Evolutionary conservation across 2,888 invertebrate genomes (phyloP), one percentile per base, ranked within the genome.

Genomic region (Xylocampa areola): DNA sequence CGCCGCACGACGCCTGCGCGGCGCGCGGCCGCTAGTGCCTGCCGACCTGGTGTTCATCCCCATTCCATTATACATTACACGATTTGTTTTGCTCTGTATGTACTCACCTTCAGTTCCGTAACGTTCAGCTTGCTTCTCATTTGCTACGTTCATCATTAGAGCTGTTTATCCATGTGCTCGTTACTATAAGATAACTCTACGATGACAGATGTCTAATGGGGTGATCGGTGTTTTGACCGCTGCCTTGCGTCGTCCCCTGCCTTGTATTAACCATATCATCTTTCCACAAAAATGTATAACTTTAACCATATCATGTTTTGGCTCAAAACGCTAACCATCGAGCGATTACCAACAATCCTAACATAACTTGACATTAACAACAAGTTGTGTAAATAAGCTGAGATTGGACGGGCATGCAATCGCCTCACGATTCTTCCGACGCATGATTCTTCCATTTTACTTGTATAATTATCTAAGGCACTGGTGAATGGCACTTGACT

Each of bases 321-420:
- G 47, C 41, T 84, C 82, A 79, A 76, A 76, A 71, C 82, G 81
- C 79, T 80, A 75, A 69, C 75, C 63, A 71, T 75, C 77, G 54
- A 61, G 40, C 53, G 66, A 71, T 68, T 73, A 77, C 75, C 55
- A 43, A 64, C 64, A 47, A 61, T 43, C 55, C 57, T 72, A 57
- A 81, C 66, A 68, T 71, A 64, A 67, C 45, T 59, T 35, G 59
- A 48, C 65, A 60, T 69, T 61, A 54, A 44, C 58, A 64, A 65
- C 58, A 59, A 53, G 89, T 88, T 90, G 92, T 91, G 90, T 75
- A 88, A 90, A 90, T 90, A 86, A 89, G 90, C 92, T 91, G 92
- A 91, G 87, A 92, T 91, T 87, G 91, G 90, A 89, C 90, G 90
- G 91, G 87, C 91, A 90, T 84, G 84, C 91, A 85, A 83, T 49